Evolutionary conservation across 2,888 invertebrate species (phyloP), one percentile per base, ranked within the genome.

Genomic region (Eupithecia insigniata): DNA sequence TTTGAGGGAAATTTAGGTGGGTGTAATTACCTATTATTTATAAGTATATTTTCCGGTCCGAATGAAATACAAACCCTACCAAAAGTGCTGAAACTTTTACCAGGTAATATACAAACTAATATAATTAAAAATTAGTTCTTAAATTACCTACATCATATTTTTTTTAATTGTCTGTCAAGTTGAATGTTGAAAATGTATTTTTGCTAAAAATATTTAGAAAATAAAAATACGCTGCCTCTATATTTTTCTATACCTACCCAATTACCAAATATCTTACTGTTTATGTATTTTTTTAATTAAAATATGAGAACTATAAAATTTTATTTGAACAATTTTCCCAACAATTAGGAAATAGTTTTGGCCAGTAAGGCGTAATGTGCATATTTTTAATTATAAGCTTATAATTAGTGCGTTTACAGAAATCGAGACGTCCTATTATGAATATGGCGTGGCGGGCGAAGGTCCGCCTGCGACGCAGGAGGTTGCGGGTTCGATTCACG

Each of bases 321-420:
- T 55, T 30, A 60, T 60, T 60, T 16, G 30, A 60, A 60, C 30
- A 2, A 60, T 60, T 22, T 39, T 36, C 8, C 39, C 28, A 67
- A 67, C 28, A 67, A 67, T 67, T 55, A 67, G n/a, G 55, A 67
- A 67, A 67, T 67, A 14, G 32, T 55, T 34, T 26, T 55, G 14
- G 55, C 26, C 51, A 67, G 43, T 32, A 30, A 43, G 8, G 55
- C 32, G 16, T 30, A 55, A 26, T 55, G 46, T 43, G 4, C 51
- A 26, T 4, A 26, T 55, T 26, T 55, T 55, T 55, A 55, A 46
- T 51, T 51, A 51, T 22, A n/a, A 46, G 3, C 51, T 51, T 14
- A 26, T 55, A 55, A 55, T 55, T 55, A 55, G 55, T 55, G 26
- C 55, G 26, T 26, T 55, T 12, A 5, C 26, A 55, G 55, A 10